These are phyloP conservation scores for Gopherus flavomarginatus DNA, from an alignment of 2,113 vertebrate species.

Conservation along the genomic window DNA sequence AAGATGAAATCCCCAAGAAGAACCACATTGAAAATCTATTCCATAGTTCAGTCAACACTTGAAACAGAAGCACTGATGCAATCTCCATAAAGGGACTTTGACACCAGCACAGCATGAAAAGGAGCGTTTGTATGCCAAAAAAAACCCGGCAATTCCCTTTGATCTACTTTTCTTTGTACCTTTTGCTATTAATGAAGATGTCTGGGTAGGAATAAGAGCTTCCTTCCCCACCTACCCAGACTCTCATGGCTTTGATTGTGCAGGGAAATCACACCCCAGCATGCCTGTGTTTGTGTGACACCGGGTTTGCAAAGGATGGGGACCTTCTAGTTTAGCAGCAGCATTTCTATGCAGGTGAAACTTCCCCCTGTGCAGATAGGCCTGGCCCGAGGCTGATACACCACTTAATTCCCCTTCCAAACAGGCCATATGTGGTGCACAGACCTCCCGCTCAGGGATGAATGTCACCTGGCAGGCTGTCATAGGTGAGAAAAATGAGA, in stretches of 20 bases:
- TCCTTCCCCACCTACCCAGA: background rate
- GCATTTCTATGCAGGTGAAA: fast-evolving
- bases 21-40: background rate
- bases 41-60: background rate
- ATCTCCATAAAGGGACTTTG: background rate
- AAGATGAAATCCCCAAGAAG: fast-evolving
- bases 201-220: background rate
- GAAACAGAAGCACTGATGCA: background rate
- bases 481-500: background rate
- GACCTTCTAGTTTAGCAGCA: background rate
- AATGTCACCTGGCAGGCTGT: background rate
- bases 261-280: fast-evolving
- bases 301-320: fast-evolving
- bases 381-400: background rate
- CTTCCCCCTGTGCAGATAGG: background rate
- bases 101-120: background rate
- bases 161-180: background rate
- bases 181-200: background rate
- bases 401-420: background rate
- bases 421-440: fast-evolving
- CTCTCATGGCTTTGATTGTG: background rate
- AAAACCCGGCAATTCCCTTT: background rate
- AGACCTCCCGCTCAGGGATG: background rate
- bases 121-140: background rate
- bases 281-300: fast-evolving